phyloP scores from a whole-genome alignment of 2,113 vertebrate genomes.

The Chionis minor region DNA sequence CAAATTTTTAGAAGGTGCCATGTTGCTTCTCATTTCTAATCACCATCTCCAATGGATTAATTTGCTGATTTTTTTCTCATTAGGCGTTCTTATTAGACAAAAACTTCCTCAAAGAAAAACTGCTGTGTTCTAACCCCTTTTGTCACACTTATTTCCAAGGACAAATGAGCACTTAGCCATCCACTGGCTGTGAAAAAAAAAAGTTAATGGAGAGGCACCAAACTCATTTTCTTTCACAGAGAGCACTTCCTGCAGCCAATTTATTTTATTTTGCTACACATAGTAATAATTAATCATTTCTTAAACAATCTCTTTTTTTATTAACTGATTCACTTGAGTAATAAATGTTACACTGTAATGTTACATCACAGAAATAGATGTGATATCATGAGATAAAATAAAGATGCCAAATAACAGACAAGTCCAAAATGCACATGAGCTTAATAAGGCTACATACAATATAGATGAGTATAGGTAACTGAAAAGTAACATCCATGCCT shows the following conservation, averaged over 20 bases:
- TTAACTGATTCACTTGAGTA: neutral
- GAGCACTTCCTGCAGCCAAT: neutral
- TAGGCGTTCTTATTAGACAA: neutral
- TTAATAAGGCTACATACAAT: neutral
- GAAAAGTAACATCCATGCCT: neutral
- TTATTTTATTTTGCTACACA: neutral
- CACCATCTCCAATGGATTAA: neutral
- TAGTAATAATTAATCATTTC: neutral
- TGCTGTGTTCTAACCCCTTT: slow-evolving; percentile 20
- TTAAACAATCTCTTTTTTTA: neutral
- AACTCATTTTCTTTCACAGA: slow-evolving; percentile 9
- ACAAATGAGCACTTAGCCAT: slow-evolving; percentile 28
- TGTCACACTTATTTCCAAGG: slow-evolving; percentile 25
- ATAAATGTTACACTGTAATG: neutral
- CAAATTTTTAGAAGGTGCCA: neutral
- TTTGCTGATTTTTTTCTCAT: slow-evolving; percentile 11
- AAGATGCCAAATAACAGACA: neutral
- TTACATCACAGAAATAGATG: neutral
- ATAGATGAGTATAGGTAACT: neutral
- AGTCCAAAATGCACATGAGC: neutral
- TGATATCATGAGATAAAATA: neutral
- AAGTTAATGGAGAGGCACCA: neutral
- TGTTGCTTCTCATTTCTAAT: neutral
- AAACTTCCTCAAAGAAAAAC: neutral
- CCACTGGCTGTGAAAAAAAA: slow-evolving; percentile 2